Conservation (phyloP, 2,888 invertebrate genomes). For the Scotopteryx bipunctaria region DNA sequence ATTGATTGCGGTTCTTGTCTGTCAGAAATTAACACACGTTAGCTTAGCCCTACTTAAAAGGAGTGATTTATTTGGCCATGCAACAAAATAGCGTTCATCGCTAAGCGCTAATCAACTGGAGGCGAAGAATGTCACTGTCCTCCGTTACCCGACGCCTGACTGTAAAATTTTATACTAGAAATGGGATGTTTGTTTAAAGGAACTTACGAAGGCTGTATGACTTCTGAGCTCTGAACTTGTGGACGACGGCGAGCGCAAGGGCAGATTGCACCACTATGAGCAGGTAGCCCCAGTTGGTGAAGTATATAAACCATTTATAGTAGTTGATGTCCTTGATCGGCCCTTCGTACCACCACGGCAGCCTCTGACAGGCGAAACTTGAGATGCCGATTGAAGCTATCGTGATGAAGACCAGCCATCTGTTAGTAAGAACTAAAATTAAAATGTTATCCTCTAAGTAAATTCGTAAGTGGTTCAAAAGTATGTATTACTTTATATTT, state of each 20-base stretch:
- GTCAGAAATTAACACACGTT: conserved; percentile 7
- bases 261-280: conserved; percentile 83
- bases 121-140: too few species aligned
- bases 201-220: conserved; percentile 61
- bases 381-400: conserved; percentile 73
- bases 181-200: neutral
- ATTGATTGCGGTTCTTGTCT: neutral
- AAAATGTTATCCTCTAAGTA: too few species aligned
- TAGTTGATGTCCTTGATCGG: conserved; percentile 68
- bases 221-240: conserved; percentile 66
- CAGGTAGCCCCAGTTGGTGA: conserved; percentile 89
- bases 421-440: conserved; percentile 38
- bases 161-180: too few species aligned
- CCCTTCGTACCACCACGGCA: conserved; percentile 64
- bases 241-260: conserved; percentile 78
- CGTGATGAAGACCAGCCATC: conserved; percentile 82
- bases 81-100: too few species aligned
- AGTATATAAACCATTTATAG: conserved; percentile 87
- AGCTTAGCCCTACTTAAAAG: neutral
- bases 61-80: too few species aligned
- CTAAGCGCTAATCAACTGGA: too few species aligned
- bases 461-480: too few species aligned
- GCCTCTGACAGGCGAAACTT: conserved; percentile 68
- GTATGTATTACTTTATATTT: too few species aligned
- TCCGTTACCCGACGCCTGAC: too few species aligned